Percentiles rank a stretch among this genome's conserved stretches.
These are phyloP conservation scores for Xenops minutus DNA, from an alignment of 2,797 vertebrate species.

Conservation along the genomic window DNA sequence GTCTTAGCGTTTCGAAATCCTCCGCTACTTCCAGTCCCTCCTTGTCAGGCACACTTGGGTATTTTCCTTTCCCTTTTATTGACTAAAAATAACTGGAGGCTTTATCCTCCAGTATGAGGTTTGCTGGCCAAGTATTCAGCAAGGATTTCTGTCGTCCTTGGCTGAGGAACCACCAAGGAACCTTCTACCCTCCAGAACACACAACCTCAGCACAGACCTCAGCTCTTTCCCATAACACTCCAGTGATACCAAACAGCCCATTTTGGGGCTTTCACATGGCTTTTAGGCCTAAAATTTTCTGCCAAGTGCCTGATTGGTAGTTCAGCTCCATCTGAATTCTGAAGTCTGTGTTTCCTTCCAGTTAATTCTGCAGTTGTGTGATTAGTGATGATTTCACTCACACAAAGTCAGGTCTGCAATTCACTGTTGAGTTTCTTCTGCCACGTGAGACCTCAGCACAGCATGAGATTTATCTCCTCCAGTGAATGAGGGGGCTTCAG, in stretches of 20 bases:
- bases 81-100: constrained; percentile 33
- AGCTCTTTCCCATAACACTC: not conserved
- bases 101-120: not conserved
- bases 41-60: constrained; percentile 44
- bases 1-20: constrained; percentile 46
- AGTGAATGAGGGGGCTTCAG: fast-evolving
- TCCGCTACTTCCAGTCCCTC: constrained; percentile 20
- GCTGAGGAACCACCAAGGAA: not conserved
- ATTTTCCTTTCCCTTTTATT: not conserved
- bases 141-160: not conserved
- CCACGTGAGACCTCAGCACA: fast-evolving
- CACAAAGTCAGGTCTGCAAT: fast-evolving
- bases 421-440: not conserved
- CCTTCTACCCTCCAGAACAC: not conserved
- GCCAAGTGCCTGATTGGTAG: fast-evolving
- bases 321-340: not conserved
- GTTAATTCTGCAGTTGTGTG: not conserved
- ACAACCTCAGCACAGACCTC: not conserved
- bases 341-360: not conserved
- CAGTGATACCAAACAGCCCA: fast-evolving
- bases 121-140: not conserved
- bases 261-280: not conserved
- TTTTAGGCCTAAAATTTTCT: not conserved
- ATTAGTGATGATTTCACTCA: fast-evolving
- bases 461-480: not conserved